phyloP scores from a whole-genome alignment of 1,140 invertebrate species.

The Polyergus mexicanus region DNA sequence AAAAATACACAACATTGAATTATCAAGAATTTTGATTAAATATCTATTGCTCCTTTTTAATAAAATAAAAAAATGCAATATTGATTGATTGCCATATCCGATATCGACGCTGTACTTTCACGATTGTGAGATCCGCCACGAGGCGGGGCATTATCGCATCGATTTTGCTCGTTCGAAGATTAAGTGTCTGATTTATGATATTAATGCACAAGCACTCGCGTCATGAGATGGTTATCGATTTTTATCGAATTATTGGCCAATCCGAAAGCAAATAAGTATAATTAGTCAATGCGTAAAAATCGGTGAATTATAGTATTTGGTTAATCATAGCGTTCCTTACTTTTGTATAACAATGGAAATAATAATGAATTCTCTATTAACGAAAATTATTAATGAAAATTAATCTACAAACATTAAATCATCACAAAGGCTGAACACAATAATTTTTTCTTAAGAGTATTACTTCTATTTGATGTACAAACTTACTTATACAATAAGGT shows the following conservation, averaged over 20 bases:
- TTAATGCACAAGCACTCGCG: constrained; percentile 37
- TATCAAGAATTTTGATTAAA: constrained; percentile 18
- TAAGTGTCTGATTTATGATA: constrained; percentile 52
- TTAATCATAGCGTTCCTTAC: constrained; percentile 22
- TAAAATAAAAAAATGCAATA: neutral
- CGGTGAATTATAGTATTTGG: constrained; percentile 26
- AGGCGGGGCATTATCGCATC: constrained; percentile 35
- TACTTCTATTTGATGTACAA: neutral
- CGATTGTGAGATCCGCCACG: constrained; percentile 11
- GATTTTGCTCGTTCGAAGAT: constrained; percentile 43
- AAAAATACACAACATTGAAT: neutral
- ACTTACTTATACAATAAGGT: no score
- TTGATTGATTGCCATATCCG: neutral
- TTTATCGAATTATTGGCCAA: constrained; percentile 55
- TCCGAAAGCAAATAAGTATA: constrained; percentile 1
- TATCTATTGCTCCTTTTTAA: neutral
- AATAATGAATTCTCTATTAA: neutral
- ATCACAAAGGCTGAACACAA: neutral
- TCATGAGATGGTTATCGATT: constrained; percentile 50
- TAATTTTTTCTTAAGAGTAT: neutral
- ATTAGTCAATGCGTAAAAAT: constrained; percentile 45
- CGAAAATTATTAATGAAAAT: neutral
- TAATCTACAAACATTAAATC: neutral
- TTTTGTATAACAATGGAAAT: neutral
- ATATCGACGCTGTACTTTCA: constrained; percentile 16